These are phyloP conservation scores for Pseudolycoriella hygida DNA, from an alignment of 2,888 invertebrate genomes.

Conservation along the genomic window DNA sequence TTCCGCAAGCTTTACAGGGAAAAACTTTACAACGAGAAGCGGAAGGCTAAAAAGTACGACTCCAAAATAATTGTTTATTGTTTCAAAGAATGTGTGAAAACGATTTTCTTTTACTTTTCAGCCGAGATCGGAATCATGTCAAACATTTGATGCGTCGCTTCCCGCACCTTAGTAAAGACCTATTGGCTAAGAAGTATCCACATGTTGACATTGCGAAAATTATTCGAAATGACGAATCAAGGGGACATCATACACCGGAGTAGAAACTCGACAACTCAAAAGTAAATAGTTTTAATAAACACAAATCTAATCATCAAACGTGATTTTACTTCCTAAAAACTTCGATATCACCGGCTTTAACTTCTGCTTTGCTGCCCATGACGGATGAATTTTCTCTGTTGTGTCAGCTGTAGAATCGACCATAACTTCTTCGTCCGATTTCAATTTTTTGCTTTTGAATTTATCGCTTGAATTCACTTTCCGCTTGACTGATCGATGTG, in stretches of 20 bases:
- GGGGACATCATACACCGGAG: too few relatives aligned
- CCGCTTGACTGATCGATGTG: neutral
- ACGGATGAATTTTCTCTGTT: constrained; percentile 17
- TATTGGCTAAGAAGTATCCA: constrained; percentile 55
- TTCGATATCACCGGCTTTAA: constrained; percentile 17
- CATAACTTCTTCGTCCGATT: neutral
- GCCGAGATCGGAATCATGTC: constrained; percentile 46
- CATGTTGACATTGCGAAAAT: too few relatives aligned
- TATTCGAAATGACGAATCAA: too few relatives aligned
- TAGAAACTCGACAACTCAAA: too few relatives aligned
- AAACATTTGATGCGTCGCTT: constrained; percentile 52
- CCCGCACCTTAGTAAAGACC: constrained; percentile 55
- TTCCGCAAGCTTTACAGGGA: constrained; percentile 46
- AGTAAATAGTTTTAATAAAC: neutral
- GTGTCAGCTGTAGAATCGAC: too few relatives aligned
- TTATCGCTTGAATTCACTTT: too few relatives aligned
- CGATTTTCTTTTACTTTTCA: constrained; percentile 17
- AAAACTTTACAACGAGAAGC: constrained; percentile 38
- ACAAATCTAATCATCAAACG: constrained; percentile 14
- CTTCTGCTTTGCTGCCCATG: constrained; percentile 24
- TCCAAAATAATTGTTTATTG: too few relatives aligned
- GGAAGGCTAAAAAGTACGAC: constrained; percentile 36
- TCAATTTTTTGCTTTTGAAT: neutral
- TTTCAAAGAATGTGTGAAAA: neutral
- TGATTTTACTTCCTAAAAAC: constrained; percentile 22